A percentile compares a stretch with the other conserved stretches of the same genome.
phyloP scores from a whole-genome alignment of 2,797 vertebrate genomes.

The Betta splendens region DNA sequence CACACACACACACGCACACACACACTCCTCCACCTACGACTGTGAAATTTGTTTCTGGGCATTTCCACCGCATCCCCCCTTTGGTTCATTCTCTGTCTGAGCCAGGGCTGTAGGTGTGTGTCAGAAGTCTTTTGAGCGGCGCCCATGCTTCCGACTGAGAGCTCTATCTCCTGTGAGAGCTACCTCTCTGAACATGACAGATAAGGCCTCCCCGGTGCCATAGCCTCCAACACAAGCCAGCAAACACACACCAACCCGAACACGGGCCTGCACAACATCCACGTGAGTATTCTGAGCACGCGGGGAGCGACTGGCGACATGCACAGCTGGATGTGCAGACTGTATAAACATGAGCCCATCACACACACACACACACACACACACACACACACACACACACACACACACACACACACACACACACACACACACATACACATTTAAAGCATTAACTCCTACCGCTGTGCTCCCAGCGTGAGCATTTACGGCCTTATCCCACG shows the following conservation, averaged over 20 bases:
- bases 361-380: constrained; percentile 22
- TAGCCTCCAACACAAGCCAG: constrained; percentile 46
- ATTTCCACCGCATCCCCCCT: constrained; percentile 51
- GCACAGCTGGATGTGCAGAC: constrained; percentile 46
- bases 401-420: constrained; percentile 22
- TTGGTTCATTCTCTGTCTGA: constrained; percentile 42
- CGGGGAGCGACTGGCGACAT: constrained; percentile 32
- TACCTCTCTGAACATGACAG: constrained; percentile 72
- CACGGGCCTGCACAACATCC: constrained; percentile 33
- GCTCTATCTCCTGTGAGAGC: constrained; percentile 69
- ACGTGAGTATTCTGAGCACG: constrained; percentile 36
- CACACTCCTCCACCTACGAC: constrained; percentile 25
- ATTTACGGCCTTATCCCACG: constrained; percentile 23
- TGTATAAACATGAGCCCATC: constrained; percentile 26
- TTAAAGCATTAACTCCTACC: constrained; percentile 23
- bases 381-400: constrained; percentile 23
- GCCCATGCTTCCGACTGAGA: constrained; percentile 59
- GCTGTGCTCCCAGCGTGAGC: constrained; percentile 17
- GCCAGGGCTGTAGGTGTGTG: constrained; percentile 68
- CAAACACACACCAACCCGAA: constrained; percentile 8
- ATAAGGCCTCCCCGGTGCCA: constrained; percentile 72
- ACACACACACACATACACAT: constrained; percentile 19
- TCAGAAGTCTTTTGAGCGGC: constrained; percentile 67
- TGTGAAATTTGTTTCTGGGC: constrained; percentile 52
- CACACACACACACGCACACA: not conserved